phyloP scores from a whole-genome alignment of 2,888 invertebrate species.

The Chromoteleia sp. region DNA sequence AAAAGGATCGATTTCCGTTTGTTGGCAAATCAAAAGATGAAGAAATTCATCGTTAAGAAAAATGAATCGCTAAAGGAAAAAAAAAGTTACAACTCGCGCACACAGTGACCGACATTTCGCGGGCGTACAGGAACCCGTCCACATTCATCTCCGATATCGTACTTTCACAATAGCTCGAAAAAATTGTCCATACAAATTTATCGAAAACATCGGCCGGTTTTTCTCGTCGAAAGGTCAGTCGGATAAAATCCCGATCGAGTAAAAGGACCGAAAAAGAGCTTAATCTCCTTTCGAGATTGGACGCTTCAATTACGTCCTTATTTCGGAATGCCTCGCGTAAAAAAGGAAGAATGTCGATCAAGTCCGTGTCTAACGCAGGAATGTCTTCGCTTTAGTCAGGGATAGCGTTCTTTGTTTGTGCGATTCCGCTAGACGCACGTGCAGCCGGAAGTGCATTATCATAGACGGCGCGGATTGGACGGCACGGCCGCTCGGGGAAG shows the following conservation, averaged over 20 bases:
- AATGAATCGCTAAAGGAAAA: slow-evolving; percentile 5
- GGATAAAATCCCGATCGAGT: not conserved
- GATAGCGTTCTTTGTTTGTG: slow-evolving; percentile 57
- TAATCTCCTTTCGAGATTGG: slow-evolving; percentile 54
- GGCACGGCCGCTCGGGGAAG: slow-evolving; percentile 55
- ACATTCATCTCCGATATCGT: slow-evolving; percentile 16
- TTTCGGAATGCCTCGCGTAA: slow-evolving; percentile 46
- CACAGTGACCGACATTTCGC: slow-evolving; percentile 39
- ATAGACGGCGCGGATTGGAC: slow-evolving; percentile 76
- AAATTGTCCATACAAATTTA: slow-evolving; percentile 41
- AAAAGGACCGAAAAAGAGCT: slow-evolving; percentile 37
- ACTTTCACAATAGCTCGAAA: slow-evolving; percentile 40
- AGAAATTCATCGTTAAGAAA: slow-evolving; percentile 17
- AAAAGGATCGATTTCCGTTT: slow-evolving; percentile 9
- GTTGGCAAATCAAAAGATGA: slow-evolving; percentile 4
- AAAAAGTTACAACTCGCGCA: not conserved
- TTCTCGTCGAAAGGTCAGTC: slow-evolving; percentile 45
- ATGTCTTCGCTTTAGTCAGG: slow-evolving; percentile 48
- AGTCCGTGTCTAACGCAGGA: slow-evolving; percentile 57
- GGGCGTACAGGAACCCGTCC: not conserved
- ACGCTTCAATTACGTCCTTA: slow-evolving; percentile 61
- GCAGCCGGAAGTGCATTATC: slow-evolving; percentile 81
- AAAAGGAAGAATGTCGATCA: slow-evolving; percentile 55
- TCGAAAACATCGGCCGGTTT: slow-evolving; percentile 24
- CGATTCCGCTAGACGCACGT: slow-evolving; percentile 72